These are phyloP conservation scores for Bryconaethiops microstoma DNA, from an alignment of 2,797 vertebrate genomes.

Conservation along the genomic window DNA sequence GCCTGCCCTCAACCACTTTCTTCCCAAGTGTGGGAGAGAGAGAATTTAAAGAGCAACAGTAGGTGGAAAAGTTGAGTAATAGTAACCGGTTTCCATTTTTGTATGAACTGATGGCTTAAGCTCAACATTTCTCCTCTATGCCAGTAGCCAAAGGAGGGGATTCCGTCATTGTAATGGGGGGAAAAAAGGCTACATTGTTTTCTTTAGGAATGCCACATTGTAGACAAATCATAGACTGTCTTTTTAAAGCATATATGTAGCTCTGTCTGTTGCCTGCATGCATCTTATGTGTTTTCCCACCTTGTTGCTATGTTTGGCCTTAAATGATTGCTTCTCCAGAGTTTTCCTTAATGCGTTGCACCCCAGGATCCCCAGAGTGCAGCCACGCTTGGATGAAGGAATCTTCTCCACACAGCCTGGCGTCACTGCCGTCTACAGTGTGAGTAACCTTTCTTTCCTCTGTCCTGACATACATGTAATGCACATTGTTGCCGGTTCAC, in stretches of 20 bases:
- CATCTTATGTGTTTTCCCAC: constrained; percentile 54
- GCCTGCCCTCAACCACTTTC: constrained; percentile 12
- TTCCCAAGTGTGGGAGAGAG: neutral
- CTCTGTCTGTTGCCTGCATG: constrained; percentile 27
- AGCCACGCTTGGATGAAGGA: constrained; percentile 76
- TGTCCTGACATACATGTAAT: neutral
- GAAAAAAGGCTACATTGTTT: neutral
- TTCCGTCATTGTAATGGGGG: neutral
- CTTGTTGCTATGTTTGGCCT: constrained; percentile 55
- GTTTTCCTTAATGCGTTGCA: constrained; percentile 73
- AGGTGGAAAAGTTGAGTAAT: neutral
- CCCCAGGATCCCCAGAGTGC: constrained; percentile 77
- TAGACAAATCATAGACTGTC: neutral
- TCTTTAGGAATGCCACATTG: neutral
- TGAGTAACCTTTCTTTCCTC: constrained; percentile 65
- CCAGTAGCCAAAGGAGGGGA: neutral
- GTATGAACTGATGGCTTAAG: constrained; percentile 22
- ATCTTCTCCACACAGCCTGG: constrained; percentile 78
- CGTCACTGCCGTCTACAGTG: constrained; percentile 79
- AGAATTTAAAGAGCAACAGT: constrained; percentile 25
- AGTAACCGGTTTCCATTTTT: constrained; percentile 13
- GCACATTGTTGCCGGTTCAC: neutral
- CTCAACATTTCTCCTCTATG: neutral
- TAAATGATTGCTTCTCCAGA: constrained; percentile 59
- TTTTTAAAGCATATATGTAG: neutral